Conservation (phyloP, 2,113 vertebrate species). For the Sapajus apella region DNA sequence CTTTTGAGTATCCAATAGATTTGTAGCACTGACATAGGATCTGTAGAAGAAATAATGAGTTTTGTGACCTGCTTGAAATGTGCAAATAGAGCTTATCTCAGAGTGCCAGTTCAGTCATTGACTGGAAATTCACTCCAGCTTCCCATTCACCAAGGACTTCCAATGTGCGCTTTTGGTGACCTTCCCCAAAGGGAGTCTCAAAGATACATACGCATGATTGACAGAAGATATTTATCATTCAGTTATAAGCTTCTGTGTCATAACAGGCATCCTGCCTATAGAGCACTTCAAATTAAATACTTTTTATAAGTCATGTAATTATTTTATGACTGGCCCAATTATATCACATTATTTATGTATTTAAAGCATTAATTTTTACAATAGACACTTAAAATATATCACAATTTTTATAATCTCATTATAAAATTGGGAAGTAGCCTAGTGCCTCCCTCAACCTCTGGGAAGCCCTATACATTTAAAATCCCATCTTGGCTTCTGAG, state of each 20-base stretch:
- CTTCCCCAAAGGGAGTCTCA: slow-evolving; percentile 13
- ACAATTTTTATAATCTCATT: slow-evolving; percentile 47
- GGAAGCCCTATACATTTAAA: background rate
- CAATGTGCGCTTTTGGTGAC: background rate
- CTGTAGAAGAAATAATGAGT: background rate
- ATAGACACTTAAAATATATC: slow-evolving; percentile 28
- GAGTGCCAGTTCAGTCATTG: background rate
- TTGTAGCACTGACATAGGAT: background rate
- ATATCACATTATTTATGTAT: background rate
- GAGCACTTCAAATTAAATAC: background rate
- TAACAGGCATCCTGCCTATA: background rate
- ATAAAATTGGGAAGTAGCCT: slow-evolving; percentile 11
- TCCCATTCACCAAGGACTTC: background rate
- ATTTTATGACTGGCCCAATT: slow-evolving; percentile 31
- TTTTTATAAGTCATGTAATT: slow-evolving; percentile 36
- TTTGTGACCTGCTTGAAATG: background rate
- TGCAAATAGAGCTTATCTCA: no score
- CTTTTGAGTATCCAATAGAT: background rate
- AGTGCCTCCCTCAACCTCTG: background rate
- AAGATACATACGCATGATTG: background rate
- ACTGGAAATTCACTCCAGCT: background rate
- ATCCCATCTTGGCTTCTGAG: background rate
- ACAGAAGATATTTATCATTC: slow-evolving; percentile 17
- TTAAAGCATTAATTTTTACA: slow-evolving; percentile 30
- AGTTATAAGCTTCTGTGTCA: background rate